Evolutionary conservation across 1,140 invertebrate species (phyloP), one percentile per base, ranked within the genome.

Genomic region (Eulimnadia texana): DNA sequence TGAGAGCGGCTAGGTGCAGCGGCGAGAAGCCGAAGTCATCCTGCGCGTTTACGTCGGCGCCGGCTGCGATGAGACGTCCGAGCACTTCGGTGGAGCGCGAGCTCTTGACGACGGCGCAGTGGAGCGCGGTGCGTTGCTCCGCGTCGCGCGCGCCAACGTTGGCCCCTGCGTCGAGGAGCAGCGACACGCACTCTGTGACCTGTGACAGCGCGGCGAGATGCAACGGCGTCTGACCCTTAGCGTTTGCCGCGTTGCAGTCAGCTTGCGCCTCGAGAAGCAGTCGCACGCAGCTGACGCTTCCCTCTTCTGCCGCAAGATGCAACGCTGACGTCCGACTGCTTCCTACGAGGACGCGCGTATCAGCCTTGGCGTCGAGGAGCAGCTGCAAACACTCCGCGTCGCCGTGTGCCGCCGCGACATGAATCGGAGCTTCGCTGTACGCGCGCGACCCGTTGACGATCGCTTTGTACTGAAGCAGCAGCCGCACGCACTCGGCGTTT

Each of bases 11-110:
- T 50, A 93, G 79, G 69, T 93, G 91, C 16, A 94, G 73, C 0
- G 90, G 86, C 0, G 89, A 90, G 70, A 91, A 92, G 0, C 90
- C 90, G 67, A 90, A 91, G 63, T 86, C 84, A 67, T 94, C 90
- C 66, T 86, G 83, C 50, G 82, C 79, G 69, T 93, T 91, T 0
- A 92, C 84, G 66, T 90, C 83, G 2, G 87, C 85, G 6, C 84
- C 85, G 77, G 84, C 85, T 64, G 78, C 80, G 20, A 89, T 81
- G 2, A 89, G 71, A 2, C 81, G 68, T 58, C 78, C 77, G 9
- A 85, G 83, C 58, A 83, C 0, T 65, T 89, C 86, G 50, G 80
- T 80, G 1, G 83, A 82, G 47, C 84, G 73, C 1, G 84, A 80
- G 19, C 84, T 82, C 71, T 86, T 83, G 0, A 87, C 83, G 1